phyloP scores from a whole-genome alignment of 2,797 vertebrate species.

The Aplochiton taeniatus region DNA sequence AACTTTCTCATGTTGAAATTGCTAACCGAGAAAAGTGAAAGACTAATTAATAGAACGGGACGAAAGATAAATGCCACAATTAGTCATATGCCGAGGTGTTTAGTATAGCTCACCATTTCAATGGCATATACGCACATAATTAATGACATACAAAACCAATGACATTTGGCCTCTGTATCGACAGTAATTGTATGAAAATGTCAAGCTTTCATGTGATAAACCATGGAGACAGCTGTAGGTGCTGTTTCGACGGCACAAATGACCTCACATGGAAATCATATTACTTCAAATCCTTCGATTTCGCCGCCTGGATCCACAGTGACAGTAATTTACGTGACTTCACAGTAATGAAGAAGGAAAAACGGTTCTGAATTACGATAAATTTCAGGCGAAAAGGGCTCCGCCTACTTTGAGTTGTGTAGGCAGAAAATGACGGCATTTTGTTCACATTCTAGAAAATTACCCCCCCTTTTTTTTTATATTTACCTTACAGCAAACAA shows the following conservation, averaged over 20 bases:
- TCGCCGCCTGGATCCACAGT: not conserved
- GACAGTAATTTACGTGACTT: no score
- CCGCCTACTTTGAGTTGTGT: no score
- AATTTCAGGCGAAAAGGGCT: no score
- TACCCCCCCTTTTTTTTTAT: conserved; percentile 18
- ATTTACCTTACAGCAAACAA: conserved; percentile 15
- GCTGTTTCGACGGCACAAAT: conserved; percentile 51
- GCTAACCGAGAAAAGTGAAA: no score
- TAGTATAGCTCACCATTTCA: conserved; percentile 15
- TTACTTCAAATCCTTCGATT: conserved; percentile 18
- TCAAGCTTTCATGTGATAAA: conserved; percentile 54
- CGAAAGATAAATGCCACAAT: conserved; percentile 52
- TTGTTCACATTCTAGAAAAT: conserved; percentile 4
- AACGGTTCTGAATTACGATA: no score
- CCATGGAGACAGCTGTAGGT: conserved; percentile 27
- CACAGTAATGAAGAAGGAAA: no score
- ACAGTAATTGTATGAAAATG: conserved; percentile 61
- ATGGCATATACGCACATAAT: conserved; percentile 8
- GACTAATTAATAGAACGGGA: no score
- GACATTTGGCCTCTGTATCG: conserved; percentile 59
- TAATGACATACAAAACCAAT: conserved; percentile 51
- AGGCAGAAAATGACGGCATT: not conserved
- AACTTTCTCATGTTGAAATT: conserved; percentile 9
- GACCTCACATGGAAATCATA: conserved; percentile 15
- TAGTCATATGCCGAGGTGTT: conserved; percentile 26